phyloP scores from a whole-genome alignment of 2,113 vertebrate species.

The Cheirogaleus medius region DNA sequence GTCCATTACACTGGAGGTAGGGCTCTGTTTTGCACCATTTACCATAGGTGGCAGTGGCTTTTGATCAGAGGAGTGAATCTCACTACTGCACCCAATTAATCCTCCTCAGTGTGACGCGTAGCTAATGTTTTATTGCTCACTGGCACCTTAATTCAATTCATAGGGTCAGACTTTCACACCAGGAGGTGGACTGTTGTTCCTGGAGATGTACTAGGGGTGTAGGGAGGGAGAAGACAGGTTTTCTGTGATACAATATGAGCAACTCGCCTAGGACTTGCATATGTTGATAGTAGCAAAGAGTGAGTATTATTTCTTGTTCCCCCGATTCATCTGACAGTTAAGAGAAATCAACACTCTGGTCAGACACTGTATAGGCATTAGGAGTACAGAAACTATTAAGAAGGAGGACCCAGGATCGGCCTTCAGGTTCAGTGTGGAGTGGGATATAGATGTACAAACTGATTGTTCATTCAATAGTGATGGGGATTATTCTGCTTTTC shows the following conservation, averaged over 20 bases:
- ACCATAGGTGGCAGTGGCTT: neutral
- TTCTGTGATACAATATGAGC: neutral
- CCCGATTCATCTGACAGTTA: neutral
- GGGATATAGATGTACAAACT: neutral
- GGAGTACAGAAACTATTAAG: neutral
- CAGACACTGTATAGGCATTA: neutral
- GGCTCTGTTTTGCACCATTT: neutral
- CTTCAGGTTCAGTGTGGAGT: neutral
- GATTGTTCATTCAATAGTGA: neutral
- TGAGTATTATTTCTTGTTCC: neutral
- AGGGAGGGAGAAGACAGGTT: neutral
- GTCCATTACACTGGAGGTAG: neutral
- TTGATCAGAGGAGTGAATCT: conserved; percentile 23
- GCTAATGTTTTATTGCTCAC: neutral
- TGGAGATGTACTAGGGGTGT: neutral
- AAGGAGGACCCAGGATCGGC: neutral
- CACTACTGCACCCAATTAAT: neutral
- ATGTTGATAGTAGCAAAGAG: neutral
- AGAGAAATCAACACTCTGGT: neutral
- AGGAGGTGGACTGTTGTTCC: neutral
- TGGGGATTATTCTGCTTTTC: neutral
- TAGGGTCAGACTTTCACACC: neutral
- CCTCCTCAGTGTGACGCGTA: neutral
- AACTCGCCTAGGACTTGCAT: neutral
- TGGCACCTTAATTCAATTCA: neutral